Percentiles rank a stretch among this genome's conserved stretches.
Conservation (phyloP, 2,797 vertebrate species). For the Lagocephalus sceleratus region DNA sequence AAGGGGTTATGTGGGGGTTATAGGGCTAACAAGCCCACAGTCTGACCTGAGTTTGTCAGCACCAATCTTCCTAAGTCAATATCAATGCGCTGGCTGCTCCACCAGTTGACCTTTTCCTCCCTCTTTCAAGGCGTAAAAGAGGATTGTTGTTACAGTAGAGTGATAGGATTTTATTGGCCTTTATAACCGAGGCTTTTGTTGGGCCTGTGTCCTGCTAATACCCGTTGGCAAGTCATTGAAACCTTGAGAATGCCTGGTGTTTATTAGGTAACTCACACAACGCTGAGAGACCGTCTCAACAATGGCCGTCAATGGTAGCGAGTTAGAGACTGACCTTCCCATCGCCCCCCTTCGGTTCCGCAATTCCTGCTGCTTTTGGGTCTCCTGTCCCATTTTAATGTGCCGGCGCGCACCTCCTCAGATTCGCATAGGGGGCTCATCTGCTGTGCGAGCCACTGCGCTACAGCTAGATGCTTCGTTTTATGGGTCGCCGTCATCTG, state of each 20-base stretch:
- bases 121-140: conserved; percentile 68
- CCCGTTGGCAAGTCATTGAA: conserved; percentile 75
- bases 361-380: conserved; percentile 37
- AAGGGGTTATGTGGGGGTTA: conserved; percentile 72
- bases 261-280: conserved; percentile 75
- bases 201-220: conserved; percentile 76
- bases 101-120: conserved; percentile 75
- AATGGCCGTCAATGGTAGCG: conserved; percentile 64
- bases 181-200: conserved; percentile 77
- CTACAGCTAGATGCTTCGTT: conserved; percentile 21
- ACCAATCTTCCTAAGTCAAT: conserved; percentile 77
- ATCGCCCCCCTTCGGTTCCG: conserved; percentile 34
- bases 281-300: conserved; percentile 60
- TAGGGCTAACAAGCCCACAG: conserved; percentile 64
- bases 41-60: conserved; percentile 73
- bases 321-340: conserved; percentile 68
- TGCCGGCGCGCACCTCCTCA: background rate
- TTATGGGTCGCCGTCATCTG: conserved; percentile 35
- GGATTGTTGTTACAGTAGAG: conserved; percentile 79
- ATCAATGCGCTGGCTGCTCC: conserved; percentile 72
- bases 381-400: conserved; percentile 19
- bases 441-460: conserved; percentile 11
- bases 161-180: conserved; percentile 77
- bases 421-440: background rate
- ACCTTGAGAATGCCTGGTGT: conserved; percentile 70